Evolutionary conservation across 64 coral and sea anemone species (phyloP).

Genomic region (Actinia tenebrosa): DNA sequence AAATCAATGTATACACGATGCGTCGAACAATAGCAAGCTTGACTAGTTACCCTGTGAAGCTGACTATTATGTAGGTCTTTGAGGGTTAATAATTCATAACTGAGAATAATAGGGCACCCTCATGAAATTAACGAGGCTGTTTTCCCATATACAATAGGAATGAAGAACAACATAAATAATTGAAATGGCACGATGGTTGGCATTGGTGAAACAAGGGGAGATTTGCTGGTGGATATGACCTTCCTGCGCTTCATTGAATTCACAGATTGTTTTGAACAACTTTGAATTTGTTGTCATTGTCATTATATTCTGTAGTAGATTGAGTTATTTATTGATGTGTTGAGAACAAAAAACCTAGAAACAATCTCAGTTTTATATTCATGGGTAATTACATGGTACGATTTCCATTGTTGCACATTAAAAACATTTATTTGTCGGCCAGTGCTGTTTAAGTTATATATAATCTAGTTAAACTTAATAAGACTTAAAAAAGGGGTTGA

Average conservation of each 20-base stretch:
- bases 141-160: slow-evolving; percentile 71
- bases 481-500: background rate
- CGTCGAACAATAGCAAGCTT: slow-evolving; percentile 78
- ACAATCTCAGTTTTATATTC: background rate
- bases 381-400: slow-evolving; percentile 22
- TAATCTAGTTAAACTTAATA: background rate
- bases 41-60: slow-evolving; percentile 74
- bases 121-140: slow-evolving; percentile 81
- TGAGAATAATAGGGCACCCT: slow-evolving; percentile 75
- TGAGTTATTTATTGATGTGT: slow-evolving; percentile 14
- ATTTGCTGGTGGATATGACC: slow-evolving; percentile 1
- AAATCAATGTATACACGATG: slow-evolving; percentile 52
- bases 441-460: background rate
- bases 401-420: background rate
- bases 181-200: slow-evolving; percentile 57
- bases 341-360: slow-evolving; percentile 5
- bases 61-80: slow-evolving; percentile 68
- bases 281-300: slow-evolving; percentile 4
- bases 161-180: slow-evolving; percentile 88
- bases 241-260: slow-evolving; percentile 1
- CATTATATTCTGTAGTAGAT: background rate
- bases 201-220: slow-evolving; percentile 30
- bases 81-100: slow-evolving; percentile 80
- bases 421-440: background rate
- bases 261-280: slow-evolving; percentile 1